phyloP scores from a whole-genome alignment of 2,888 invertebrate species.

The Aspidapion aeneum region DNA sequence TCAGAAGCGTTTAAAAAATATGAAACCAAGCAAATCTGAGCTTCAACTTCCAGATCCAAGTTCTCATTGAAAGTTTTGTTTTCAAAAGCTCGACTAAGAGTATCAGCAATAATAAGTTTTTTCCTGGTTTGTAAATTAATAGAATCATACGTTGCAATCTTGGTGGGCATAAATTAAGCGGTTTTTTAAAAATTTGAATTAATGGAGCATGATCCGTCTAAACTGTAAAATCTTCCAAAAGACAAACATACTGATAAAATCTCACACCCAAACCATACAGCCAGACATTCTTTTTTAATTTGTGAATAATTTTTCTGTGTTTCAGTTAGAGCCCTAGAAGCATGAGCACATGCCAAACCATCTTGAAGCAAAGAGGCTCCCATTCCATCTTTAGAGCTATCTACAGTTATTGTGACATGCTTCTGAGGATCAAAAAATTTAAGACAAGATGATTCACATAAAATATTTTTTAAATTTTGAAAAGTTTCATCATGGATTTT shows the following conservation, averaged over 20 bases:
- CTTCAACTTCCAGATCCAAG: background rate
- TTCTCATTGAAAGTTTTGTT: background rate
- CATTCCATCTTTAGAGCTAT: background rate
- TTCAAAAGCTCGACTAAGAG: background rate
- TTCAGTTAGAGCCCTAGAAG: background rate
- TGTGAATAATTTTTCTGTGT: background rate
- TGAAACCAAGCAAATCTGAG: background rate
- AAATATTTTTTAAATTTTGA: background rate
- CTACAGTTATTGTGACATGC: background rate
- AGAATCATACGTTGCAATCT: background rate
- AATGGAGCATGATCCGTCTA: background rate
- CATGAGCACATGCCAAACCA: background rate
- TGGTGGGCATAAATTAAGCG: background rate
- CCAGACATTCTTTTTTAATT: too few relatives aligned
- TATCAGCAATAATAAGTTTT: background rate
- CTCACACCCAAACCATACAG: too few relatives aligned
- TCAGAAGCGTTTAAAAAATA: background rate
- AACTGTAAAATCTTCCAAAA: background rate
- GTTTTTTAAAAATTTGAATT: conserved; percentile 1
- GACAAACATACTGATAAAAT: background rate
- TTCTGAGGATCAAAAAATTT: background rate
- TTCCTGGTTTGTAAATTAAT: background rate
- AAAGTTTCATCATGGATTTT: background rate
- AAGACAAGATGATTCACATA: too few relatives aligned
- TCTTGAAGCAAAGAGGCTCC: background rate